Base-by-base conservation (phyloP, 1,140 invertebrate species). In the Pomacea maculata region DNA sequence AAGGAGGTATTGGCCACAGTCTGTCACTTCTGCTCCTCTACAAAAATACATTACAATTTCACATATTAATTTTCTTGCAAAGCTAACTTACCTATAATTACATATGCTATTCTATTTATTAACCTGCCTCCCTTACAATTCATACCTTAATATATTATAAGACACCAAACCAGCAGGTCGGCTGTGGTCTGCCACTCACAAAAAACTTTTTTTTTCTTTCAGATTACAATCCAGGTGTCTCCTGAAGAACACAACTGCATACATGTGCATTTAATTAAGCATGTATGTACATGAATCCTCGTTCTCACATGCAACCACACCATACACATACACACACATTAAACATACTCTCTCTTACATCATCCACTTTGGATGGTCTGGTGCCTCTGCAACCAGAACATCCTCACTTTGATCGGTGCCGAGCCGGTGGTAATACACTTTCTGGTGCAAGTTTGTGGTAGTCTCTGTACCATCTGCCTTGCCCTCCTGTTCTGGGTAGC, bases 381-480 rank as follows among this genome's bases (percentile, higher is more conserved):
- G 95, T 92, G 98, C 98, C 90, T 99, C 96, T 19, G 95, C 95
- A 72, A 96, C 95, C 67, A 98, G 89, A 34, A 98, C 92, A 93
- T 99, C 98, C 81, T 98, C 94, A 7, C 94, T 93, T 89, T 98
- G 97, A 25, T 94, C 92, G 34, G 97, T 98, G 81, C 96, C 95
- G 61, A 99, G 86, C 77, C 92, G 91, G 92, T 99, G 98, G 92
- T 97, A 99, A 90, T 95, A 99, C 12, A 99, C 91, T 89, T 98
- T 98, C 89, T 99, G 97, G 92, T 98, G 94, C 88, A 95, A 92
- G 90, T 96, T 97, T 80, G 94, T 93, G 73, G 95, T 94, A 0
- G 96, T 98, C 91, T 98, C 97, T 0, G 96, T 96, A 2, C 98
- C 98, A 92, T 98, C 97, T 54, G 95, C 92, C 88, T 94, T 95